These are phyloP conservation scores for Apogon talboti DNA, from an alignment of 2,797 vertebrate species.

Conservation along the genomic window DNA sequence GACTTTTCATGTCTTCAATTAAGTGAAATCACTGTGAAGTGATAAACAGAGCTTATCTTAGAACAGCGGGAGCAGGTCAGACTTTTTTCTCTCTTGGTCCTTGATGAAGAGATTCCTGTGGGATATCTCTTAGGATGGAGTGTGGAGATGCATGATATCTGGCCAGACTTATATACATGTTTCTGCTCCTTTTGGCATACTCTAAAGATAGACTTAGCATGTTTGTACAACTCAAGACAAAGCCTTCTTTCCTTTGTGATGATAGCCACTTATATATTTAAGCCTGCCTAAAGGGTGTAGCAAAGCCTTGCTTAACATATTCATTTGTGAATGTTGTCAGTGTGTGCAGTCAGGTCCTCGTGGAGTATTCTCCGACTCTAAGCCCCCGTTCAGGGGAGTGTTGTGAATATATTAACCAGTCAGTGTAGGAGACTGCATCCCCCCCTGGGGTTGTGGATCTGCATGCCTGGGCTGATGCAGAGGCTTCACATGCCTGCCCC, in stretches of 20 bases:
- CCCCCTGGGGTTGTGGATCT: slow-evolving; percentile 62
- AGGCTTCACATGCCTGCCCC: slow-evolving; percentile 58
- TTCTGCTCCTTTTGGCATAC: slow-evolving; percentile 33
- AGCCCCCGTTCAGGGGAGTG: slow-evolving; percentile 62
- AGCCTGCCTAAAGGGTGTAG: slow-evolving; percentile 56
- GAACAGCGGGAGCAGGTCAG: slow-evolving; percentile 36
- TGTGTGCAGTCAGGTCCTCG: slow-evolving; percentile 49
- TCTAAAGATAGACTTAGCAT: slow-evolving; percentile 47
- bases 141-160: slow-evolving; percentile 23
- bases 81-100: slow-evolving; percentile 11
- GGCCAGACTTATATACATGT: slow-evolving; percentile 48
- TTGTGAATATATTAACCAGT: slow-evolving; percentile 71
- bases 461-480: slow-evolving; percentile 66
- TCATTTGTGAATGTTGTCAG: slow-evolving; percentile 70
- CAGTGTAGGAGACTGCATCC: slow-evolving; percentile 51
- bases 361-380: slow-evolving; percentile 61
- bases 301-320: slow-evolving; percentile 66
- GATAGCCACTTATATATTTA: slow-evolving; percentile 63
- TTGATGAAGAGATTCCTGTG: slow-evolving; percentile 50
- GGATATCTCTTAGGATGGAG: slow-evolving; percentile 30
- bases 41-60: slow-evolving; percentile 45
- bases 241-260: slow-evolving; percentile 59
- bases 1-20: slow-evolving; percentile 54
- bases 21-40: slow-evolving; percentile 51
- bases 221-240: slow-evolving; percentile 61